These are phyloP conservation scores for Chlorocebus sabaeus DNA, from an alignment of 2,113 vertebrate species.

Conservation along the genomic window DNA sequence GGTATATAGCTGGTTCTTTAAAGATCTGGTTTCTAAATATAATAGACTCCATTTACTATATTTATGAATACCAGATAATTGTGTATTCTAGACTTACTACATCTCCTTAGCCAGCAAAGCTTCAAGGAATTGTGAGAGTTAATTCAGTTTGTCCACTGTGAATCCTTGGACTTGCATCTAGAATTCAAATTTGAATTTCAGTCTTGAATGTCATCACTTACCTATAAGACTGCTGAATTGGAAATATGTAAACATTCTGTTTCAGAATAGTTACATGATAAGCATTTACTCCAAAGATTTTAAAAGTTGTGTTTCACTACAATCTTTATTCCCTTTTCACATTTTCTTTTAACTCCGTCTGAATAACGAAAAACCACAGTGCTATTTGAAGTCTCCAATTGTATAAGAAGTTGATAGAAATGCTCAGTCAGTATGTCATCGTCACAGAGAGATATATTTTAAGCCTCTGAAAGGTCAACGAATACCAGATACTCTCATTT, in stretches of 20 bases:
- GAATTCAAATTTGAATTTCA: slow-evolving; percentile 32
- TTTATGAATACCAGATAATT: not conserved
- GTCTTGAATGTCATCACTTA: not conserved
- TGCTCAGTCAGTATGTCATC: slow-evolving; percentile 11
- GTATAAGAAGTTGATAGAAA: not conserved
- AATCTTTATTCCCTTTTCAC: slow-evolving; percentile 21
- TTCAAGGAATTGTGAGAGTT: not conserved
- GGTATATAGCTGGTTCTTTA: not conserved
- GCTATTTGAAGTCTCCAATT: slow-evolving; percentile 38
- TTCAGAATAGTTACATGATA: slow-evolving; percentile 36
- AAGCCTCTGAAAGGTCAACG: not conserved
- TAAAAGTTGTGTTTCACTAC: slow-evolving; percentile 27
- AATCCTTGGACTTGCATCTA: not conserved
- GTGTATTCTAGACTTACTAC: not conserved
- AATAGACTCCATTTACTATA: not conserved
- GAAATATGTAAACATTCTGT: not conserved
- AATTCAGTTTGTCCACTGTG: not conserved
- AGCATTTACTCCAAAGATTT: not conserved
- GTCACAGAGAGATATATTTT: not conserved
- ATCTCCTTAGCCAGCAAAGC: not conserved
- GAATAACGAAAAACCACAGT: not conserved
- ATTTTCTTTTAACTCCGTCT: slow-evolving; percentile 30
- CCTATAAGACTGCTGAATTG: not conserved
- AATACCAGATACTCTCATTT: not conserved
- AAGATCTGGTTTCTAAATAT: not conserved